Base-by-base conservation (phyloP, 2,113 vertebrate species). In the Calyptommatus sinebrachiatus region DNA sequence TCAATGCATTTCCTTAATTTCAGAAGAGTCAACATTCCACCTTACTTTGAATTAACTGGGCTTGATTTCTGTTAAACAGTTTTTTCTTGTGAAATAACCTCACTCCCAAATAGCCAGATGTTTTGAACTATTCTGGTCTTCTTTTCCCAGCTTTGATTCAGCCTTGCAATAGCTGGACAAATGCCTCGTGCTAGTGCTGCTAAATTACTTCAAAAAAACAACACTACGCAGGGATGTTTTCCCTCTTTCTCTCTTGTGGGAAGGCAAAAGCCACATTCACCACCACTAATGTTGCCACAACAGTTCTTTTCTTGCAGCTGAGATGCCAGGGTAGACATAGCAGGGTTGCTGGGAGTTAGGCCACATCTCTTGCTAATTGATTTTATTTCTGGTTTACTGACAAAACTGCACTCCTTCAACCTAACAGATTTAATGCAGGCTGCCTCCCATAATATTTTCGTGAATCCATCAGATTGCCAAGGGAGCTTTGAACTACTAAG, bases 181-280 rank as follows among this genome's bases (percentile, higher is more conserved):
- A 50, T 69, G n/a, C 3, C 21, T 1, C 0, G 46, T 57, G 71
- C 31, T 1, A 0, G 28, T 80, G 71, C 77, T 0, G 0, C 0
- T 20, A 66, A 66, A 53, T 88, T 82, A 79, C 81, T 22, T 22
- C 29, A 11, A 69, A n/a, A 73, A 74, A 80, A 69, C 5, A 31
- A 76, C 80, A 68, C 72, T 73, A 29, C 18, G 72, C 21, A 48
- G 70, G 8, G 29, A 22, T 20, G 69, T 62, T 57, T 57, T 57
- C 53, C 53, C 12, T 41, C 60, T 16, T 81, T 88, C 89, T 84
- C 69, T 88, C 50, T 68, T 83, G 83, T 84, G 89, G 82, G 85
- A 86, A 90, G 70, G 66, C 48, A 0, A 79, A 91, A 88, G 82
- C 80, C 84, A 75, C 26, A 0, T 28, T 26, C 9, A 4, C 79